A percentile compares a stretch with the other conserved stretches of the same genome.
phyloP scores from a whole-genome alignment of 2,113 vertebrate genomes.

The Osmerus mordax region DNA sequence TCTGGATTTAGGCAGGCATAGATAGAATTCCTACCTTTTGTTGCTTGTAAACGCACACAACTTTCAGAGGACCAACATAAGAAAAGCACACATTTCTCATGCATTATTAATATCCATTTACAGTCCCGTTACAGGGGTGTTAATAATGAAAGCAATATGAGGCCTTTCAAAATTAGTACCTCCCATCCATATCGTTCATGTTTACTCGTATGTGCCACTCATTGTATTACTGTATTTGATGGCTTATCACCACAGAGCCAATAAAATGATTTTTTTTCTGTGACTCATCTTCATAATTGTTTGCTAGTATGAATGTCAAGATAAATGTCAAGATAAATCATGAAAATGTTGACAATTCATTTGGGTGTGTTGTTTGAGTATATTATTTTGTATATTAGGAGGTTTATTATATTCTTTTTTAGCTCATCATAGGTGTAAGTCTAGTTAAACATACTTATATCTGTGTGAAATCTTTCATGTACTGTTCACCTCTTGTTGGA shows the following conservation, averaged over 20 bases:
- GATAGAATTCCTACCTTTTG: too few relatives aligned
- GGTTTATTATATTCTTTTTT: too few relatives aligned
- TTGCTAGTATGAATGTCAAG: background rate
- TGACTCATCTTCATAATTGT: background rate
- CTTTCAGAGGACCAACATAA: slow-evolving; percentile 1
- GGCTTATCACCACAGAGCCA: slow-evolving; percentile 14
- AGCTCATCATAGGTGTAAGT: background rate
- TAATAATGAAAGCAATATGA: slow-evolving; percentile 7
- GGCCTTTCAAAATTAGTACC: slow-evolving; percentile 5
- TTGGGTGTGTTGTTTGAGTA: too few relatives aligned
- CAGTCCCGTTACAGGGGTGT: background rate
- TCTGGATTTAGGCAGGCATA: too few relatives aligned
- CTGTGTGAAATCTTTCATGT: background rate
- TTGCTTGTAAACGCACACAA: background rate
- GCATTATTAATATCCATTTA: background rate
- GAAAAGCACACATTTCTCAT: background rate
- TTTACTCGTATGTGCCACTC: slow-evolving; percentile 32
- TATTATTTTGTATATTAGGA: too few relatives aligned
- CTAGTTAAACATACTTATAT: slow-evolving; percentile 1
- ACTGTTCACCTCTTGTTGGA: slow-evolving; percentile 37
- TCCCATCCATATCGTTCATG: background rate
- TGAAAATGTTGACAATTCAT: too few relatives aligned
- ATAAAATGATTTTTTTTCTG: slow-evolving; percentile 9
- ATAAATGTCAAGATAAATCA: too few relatives aligned
- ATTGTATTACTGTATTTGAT: slow-evolving; percentile 29